Percentiles rank a stretch among this genome's conserved stretches.
phyloP scores from a whole-genome alignment of 2,888 invertebrate species.

The Drosophila sordidula region DNA sequence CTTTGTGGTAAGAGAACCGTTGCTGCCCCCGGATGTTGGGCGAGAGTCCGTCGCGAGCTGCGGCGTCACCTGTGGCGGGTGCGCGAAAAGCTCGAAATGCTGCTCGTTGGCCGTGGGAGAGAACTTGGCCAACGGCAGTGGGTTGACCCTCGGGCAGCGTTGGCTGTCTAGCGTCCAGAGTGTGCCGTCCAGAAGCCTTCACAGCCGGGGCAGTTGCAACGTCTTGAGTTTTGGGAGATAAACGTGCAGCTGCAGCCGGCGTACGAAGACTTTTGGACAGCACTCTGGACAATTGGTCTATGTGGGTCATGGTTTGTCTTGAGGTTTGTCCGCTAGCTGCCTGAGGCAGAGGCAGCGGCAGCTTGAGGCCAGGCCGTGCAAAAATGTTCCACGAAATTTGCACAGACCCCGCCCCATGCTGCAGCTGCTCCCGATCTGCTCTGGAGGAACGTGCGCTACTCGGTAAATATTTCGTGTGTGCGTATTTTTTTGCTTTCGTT shows the following conservation, averaged over 20 bases:
- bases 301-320: constrained; percentile 78
- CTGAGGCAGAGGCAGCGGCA: constrained; percentile 1
- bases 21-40: constrained; percentile 10
- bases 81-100: background rate
- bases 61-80: constrained; percentile 60
- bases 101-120: constrained; percentile 64
- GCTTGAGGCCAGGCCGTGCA: constrained; percentile 31
- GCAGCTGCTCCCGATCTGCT: constrained; percentile 3
- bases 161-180: constrained; percentile 19
- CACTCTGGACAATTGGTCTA: constrained; percentile 62
- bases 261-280: constrained; percentile 4
- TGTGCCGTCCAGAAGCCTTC: background rate
- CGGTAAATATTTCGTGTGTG: constrained; percentile 70
- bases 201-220: background rate
- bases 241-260: constrained; percentile 7
- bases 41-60: constrained; percentile 10
- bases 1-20: constrained; percentile 57
- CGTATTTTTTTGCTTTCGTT: constrained; percentile 66
- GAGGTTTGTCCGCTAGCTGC: constrained; percentile 10
- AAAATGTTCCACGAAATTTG: constrained; percentile 83
- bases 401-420: constrained; percentile 14
- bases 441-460: constrained; percentile 25
- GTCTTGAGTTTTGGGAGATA: constrained; percentile 68
- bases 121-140: constrained; percentile 58
- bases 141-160: constrained; percentile 21